phyloP scores from a whole-genome alignment of 2,888 invertebrate species.

The Metopia argyrocephala region DNA sequence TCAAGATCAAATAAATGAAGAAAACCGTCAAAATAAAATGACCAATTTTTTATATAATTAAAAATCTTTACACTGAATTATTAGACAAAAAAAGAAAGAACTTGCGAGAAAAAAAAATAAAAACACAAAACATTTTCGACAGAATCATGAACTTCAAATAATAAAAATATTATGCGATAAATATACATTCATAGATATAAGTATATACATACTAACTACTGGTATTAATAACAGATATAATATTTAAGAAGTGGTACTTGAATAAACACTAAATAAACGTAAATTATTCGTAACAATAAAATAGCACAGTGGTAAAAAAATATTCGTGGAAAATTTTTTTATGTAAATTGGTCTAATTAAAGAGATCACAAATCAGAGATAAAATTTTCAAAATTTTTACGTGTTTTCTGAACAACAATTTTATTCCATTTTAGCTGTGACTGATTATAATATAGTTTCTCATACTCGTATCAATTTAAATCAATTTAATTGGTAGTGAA shows the following conservation, averaged over 20 bases:
- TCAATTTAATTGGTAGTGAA: no score
- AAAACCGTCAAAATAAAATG: conserved; percentile 27
- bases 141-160: background rate
- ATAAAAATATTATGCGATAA: background rate
- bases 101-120: conserved; percentile 3
- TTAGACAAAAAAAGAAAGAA: conserved; percentile 11
- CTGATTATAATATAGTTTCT: no score
- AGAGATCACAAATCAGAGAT: no score
- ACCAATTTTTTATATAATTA: conserved; percentile 42
- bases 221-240: background rate
- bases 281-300: background rate
- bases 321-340: background rate
- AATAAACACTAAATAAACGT: background rate
- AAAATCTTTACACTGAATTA: conserved; percentile 8
- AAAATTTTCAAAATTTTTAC: no score
- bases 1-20: conserved; percentile 32
- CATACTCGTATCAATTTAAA: no score
- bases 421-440: no score
- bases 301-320: conserved; percentile 2
- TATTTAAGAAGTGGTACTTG: background rate
- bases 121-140: background rate
- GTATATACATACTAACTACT: no score
- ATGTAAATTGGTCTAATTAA: no score
- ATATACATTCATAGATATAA: no score
- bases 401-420: no score